Base-by-base conservation (phyloP, 2,888 invertebrate genomes). In the Trissoscelio sp. region DNA sequence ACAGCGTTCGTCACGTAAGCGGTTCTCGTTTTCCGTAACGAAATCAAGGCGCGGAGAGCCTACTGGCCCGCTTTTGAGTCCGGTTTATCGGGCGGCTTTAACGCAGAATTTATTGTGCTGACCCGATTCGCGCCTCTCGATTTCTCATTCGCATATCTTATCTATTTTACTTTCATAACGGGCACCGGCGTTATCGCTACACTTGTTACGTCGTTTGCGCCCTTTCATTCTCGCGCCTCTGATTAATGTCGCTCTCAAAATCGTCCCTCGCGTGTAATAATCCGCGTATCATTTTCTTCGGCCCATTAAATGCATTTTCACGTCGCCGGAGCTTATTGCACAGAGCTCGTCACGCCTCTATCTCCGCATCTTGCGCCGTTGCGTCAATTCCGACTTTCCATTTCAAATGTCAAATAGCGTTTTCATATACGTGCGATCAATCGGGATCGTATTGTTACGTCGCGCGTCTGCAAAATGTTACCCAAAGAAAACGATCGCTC, bases 1-100 rank as follows among this genome's bases (percentile, higher is more conserved):
- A 73, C 55, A 62, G 1, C 48, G 62, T 39, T 69, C 57, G 81
- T 70, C 70, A 77, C 75, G 72, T 77, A 48, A 72, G 67, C 66
- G 77, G 77, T 77, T 66, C 67, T 72, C 60, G 72, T 72, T 81
- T 81, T 77, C 67, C 77, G 55, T 67, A 72, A 72, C 72, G 79
- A 79, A 79, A 79, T 75, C 60, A 75, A 77, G 67, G 37, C 72
- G 81, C 60, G 57, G 70, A 62, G 58, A 75, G 79, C 79, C 82
- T 77, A 77, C 72, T 82, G 79, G 79, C 82, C 79, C 74, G 75
- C 75, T 82, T 82, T 72, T 79, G 64, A 78, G 74, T 70, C 64
- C 55, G 48, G 67, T 37, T 55, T 69, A 53, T 69, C 24, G 51
- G 48, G 51, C 72, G 51, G 46, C 22, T 58, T 75, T 51, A 44